Percentiles rank a stretch among this genome's conserved stretches.
Conservation (phyloP, 2,113 vertebrate genomes). For the Opisthocomus hoazin region DNA sequence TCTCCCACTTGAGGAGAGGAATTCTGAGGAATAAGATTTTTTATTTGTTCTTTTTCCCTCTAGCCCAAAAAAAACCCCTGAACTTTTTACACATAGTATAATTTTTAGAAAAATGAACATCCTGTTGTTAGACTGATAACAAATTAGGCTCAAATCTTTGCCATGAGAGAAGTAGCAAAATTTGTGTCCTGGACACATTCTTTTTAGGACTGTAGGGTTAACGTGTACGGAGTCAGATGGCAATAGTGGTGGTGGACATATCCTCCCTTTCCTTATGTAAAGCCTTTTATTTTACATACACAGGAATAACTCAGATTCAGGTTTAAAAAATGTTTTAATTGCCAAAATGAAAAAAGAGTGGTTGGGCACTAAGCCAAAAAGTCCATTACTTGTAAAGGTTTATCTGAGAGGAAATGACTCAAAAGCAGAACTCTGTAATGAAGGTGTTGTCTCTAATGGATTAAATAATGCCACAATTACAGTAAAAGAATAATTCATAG, state of each 20-base stretch:
- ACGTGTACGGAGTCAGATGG: rapidly evolving
- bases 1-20: neutral
- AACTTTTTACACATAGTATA: neutral
- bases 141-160: neutral
- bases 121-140: neutral
- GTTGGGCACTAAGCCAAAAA: neutral
- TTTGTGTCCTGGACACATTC: neutral
- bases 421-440: neutral
- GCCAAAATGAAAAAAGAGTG: neutral
- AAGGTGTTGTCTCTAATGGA: neutral
- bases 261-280: neutral
- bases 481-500: neutral
- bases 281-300: neutral
- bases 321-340: neutral
- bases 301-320: neutral
- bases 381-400: neutral
- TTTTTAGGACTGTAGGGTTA: neutral
- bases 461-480: neutral
- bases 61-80: rapidly evolving
- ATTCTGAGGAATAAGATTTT: neutral
- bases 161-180: neutral
- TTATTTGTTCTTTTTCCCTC: neutral
- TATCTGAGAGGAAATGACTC: neutral
- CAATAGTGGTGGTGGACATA: neutral
- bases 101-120: neutral